Evolutionary conservation across 2,113 vertebrate species (phyloP).

Genomic region (Pteruthius melanotis): DNA sequence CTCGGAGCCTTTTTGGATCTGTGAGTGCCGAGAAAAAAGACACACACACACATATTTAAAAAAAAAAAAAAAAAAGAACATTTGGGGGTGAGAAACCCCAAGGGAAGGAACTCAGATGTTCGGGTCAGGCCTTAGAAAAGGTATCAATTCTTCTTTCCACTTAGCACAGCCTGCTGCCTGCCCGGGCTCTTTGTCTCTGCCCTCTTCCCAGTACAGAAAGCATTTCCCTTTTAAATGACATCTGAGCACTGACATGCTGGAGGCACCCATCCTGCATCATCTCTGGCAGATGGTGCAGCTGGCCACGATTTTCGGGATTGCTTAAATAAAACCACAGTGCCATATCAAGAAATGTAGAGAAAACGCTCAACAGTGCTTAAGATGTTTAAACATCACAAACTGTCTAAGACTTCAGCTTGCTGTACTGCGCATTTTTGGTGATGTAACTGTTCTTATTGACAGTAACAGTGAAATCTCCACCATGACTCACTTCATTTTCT

Average conservation of each 20-base stretch:
- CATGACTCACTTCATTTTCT: not conserved
- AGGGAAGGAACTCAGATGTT: constrained; percentile 65
- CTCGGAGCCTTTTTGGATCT: not conserved
- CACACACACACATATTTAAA: accelerated
- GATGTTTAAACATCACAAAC: constrained; percentile 67
- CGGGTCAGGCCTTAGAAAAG: constrained; percentile 61
- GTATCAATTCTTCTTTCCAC: constrained; percentile 63
- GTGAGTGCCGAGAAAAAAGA: not conserved
- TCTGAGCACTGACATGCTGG: constrained; percentile 64
- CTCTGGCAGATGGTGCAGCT: constrained; percentile 68
- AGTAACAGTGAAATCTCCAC: not conserved
- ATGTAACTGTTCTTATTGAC: not conserved
- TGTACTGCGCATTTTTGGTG: constrained; percentile 4
- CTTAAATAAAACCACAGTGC: constrained; percentile 65
- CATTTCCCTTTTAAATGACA: constrained; percentile 70
- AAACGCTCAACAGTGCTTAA: constrained; percentile 63
- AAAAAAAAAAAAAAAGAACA: not conserved
- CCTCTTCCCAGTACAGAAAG: constrained; percentile 47
- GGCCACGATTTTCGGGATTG: constrained; percentile 60
- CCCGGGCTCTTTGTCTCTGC: constrained; percentile 42
- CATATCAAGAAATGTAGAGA: constrained; percentile 60
- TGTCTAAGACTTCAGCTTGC: constrained; percentile 22
- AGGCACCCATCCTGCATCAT: constrained; percentile 67
- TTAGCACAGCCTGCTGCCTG: constrained; percentile 63
- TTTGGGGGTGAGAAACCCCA: constrained; percentile 43